Evolutionary conservation across 2,888 invertebrate species (phyloP), one percentile per base, ranked within the genome.

Genomic region (Drosophila bunnanda): DNA sequence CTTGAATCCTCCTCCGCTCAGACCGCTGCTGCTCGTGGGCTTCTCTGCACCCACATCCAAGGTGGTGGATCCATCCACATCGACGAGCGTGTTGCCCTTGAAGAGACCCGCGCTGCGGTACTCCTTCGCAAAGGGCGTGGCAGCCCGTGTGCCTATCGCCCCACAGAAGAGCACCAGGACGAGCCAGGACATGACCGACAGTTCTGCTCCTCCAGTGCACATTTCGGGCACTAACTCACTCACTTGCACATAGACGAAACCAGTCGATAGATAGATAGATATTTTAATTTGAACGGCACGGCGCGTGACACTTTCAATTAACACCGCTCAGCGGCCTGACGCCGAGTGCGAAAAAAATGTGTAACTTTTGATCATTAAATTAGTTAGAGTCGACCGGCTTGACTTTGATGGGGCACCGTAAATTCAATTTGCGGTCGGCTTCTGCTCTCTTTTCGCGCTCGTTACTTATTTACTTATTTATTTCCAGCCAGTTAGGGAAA

Each of bases 11-110:
- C 60, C 74, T 60, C 61, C 74, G 5, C 53, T 76, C 0, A 46
- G 56, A 4, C 66, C 58, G 34, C 66, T 68, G 38, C 59, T 54
- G 38, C 59, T 72, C 8, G 78, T 50, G 25, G 76, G 71, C 61
- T 83, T 84, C 9, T 88, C 88, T 22, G 52, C 59, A 15, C 57
- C 66, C 70, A 89, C 65, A 71, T 90, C 89, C 50, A 88, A 56
- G 1, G 87, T 77, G 36, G 80, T 76, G 48, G 79, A 77, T 28
- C 78, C 81, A 38, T 80, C 80, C 64, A 86, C 62, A 66, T 90
- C 86, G 62, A 89, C 83, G 20, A 90, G 83, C 46, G 89, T 90
- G 76, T 90, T 90, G 67, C 86, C 85, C 43, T 88, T 84, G 62
- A 80, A 89, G 53, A 90, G 76, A 7, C 82, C 84, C 68, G 84